Evolutionary conservation across 2,888 invertebrate species (phyloP).

Genomic region (Cylloceria caligata): DNA sequence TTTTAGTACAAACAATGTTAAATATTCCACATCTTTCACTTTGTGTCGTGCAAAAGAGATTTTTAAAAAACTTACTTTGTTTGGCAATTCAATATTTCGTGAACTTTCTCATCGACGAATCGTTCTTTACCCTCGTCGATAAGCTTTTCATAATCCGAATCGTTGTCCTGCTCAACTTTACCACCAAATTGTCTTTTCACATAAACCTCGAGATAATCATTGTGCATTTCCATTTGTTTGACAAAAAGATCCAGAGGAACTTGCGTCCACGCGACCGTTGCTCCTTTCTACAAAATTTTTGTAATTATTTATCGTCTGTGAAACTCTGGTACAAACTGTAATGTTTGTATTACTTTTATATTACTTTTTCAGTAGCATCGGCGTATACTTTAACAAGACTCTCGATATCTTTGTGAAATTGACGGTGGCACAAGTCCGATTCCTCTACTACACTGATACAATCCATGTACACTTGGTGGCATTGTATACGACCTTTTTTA

Average conservation of each 20-base stretch:
- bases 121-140: conserved; percentile 71
- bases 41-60: no score
- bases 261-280: conserved; percentile 79
- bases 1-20: no score
- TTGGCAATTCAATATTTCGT: conserved; percentile 73
- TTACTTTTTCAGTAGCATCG: conserved; percentile 78
- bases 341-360: not conserved
- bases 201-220: conserved; percentile 76
- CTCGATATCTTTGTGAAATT: conserved; percentile 73
- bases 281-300: conserved; percentile 74
- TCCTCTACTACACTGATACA: conserved; percentile 71
- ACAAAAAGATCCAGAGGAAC: conserved; percentile 79
- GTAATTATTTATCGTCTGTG: not conserved
- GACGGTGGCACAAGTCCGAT: conserved; percentile 72
- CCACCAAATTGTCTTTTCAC: conserved; percentile 77
- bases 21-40: not conserved
- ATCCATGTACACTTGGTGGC: conserved; percentile 71
- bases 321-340: not conserved
- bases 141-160: conserved; percentile 71
- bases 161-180: conserved; percentile 57
- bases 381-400: conserved; percentile 75
- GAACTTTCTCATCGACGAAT: conserved; percentile 70
- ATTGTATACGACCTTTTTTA: conserved; percentile 72
- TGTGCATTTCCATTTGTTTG: conserved; percentile 79
- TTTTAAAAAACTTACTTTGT: conserved; percentile 69